These are phyloP conservation scores for Drosophila mettleri DNA, from an alignment of 2,888 invertebrate species.

Conservation along the genomic window DNA sequence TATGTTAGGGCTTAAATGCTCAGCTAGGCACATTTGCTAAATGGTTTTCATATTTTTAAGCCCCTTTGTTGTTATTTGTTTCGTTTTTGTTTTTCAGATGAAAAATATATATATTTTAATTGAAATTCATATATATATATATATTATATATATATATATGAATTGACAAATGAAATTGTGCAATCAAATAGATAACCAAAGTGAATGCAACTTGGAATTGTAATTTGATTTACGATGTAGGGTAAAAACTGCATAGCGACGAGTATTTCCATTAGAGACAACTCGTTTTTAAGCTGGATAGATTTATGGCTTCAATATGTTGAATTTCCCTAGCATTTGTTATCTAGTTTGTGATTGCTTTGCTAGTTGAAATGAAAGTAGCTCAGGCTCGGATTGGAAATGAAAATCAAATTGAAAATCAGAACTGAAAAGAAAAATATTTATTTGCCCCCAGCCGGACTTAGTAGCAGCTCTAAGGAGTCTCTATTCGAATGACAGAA, in stretches of 20 bases:
- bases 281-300: not conserved
- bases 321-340: not conserved
- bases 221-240: conserved; percentile 54
- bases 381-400: not conserved
- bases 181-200: conserved; percentile 30
- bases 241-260: not conserved
- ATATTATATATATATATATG: not conserved
- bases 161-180: conserved; percentile 42
- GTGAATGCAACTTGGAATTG: conserved; percentile 21
- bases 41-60: conserved; percentile 40
- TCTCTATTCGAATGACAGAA: not conserved
- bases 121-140: conserved; percentile 1
- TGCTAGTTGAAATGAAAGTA: not conserved
- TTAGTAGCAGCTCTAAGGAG: not conserved
- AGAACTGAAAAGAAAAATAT: no score
- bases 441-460: not conserved
- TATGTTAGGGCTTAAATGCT: conserved; percentile 12
- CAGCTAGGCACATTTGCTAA: conserved; percentile 44
- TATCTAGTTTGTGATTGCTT: conserved; percentile 7
- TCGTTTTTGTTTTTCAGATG: conserved; percentile 32
- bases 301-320: conserved; percentile 34
- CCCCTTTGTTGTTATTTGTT: conserved; percentile 20
- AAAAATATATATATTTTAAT: conserved; percentile 13
- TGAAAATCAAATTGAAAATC: not conserved
- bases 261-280: conserved; percentile 13